Percentiles rank a stretch among this genome's conserved stretches.
Evolutionary conservation across 2,113 vertebrate species (phyloP).

Genomic region (Pachyramphus minor): DNA sequence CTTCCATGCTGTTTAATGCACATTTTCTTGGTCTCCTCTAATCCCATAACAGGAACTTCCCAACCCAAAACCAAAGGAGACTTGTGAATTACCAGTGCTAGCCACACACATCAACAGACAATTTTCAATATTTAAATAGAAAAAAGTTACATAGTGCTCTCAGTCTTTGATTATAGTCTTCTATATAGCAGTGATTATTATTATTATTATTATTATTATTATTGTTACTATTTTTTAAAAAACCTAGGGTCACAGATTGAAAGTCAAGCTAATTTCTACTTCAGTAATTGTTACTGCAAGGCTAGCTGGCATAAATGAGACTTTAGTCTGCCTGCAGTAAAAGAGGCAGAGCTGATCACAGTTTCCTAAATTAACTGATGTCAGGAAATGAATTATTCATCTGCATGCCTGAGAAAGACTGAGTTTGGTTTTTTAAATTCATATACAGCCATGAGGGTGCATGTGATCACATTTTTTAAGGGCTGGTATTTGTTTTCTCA

Average conservation of each 20-base stretch:
- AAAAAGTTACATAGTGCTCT: not conserved
- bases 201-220: not conserved
- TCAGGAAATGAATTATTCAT: not conserved
- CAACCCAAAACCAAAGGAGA: not conserved
- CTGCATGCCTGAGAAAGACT: not conserved
- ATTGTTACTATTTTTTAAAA: not conserved
- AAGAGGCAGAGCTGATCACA: not conserved
- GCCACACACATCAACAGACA: not conserved
- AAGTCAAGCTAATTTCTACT: not conserved
- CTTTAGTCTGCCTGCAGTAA: not conserved
- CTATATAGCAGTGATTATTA: not conserved
- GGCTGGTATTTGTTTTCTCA: slow-evolving; percentile 8
- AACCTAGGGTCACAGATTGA: not conserved
- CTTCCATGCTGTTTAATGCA: not conserved
- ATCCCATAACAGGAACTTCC: not conserved
- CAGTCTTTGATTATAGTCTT: not conserved
- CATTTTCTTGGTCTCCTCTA: not conserved
- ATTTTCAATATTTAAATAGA: not conserved
- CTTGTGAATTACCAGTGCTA: not conserved
- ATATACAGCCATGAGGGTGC: not conserved
- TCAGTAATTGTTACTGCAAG: not conserved
- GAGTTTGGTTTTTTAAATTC: not conserved
- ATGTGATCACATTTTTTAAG: not conserved
- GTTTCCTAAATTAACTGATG: not conserved
- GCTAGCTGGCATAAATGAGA: not conserved